A percentile compares a stretch with the other conserved stretches of the same genome.
phyloP scores from a whole-genome alignment of 1,140 invertebrate genomes.

The Drosophila pachea region DNA sequence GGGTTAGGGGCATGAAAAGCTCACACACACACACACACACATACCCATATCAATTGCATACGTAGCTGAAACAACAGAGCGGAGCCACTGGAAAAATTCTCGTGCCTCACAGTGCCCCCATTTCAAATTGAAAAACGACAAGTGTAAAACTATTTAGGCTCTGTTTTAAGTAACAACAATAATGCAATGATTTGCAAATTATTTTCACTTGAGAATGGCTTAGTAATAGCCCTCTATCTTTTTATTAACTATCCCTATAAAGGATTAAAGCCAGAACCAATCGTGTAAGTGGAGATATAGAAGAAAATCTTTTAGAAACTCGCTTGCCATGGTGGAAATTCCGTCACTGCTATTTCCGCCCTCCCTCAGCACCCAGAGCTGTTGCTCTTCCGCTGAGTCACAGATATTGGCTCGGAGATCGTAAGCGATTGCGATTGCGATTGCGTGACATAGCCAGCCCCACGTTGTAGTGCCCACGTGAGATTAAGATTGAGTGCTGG shows the following conservation, averaged over 20 bases:
- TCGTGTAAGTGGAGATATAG: background rate
- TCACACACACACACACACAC: background rate
- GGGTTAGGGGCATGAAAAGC: slow-evolving; percentile 2
- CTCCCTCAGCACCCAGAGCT: too few relatives aligned
- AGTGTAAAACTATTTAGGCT: background rate
- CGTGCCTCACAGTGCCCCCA: too few relatives aligned
- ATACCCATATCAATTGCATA: background rate
- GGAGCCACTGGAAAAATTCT: background rate
- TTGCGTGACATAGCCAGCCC: slow-evolving; percentile 32
- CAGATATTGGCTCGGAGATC: slow-evolving; percentile 1
- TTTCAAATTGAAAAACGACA: background rate
- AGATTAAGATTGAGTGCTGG: slow-evolving; percentile 27
- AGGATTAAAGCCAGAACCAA: too few relatives aligned
- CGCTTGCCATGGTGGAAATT: background rate
- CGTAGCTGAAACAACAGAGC: slow-evolving; percentile 1
- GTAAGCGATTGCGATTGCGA: slow-evolving; percentile 10
- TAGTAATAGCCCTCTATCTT: too few relatives aligned
- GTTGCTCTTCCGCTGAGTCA: slow-evolving; percentile 37
- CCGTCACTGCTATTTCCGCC: background rate
- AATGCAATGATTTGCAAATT: too few relatives aligned
- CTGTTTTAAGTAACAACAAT: background rate
- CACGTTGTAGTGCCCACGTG: slow-evolving; percentile 25
- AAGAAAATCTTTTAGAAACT: slow-evolving; percentile 21
- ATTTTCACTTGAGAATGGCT: too few relatives aligned
- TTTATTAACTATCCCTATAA: too few relatives aligned